Evolutionary conservation across 2,888 invertebrate species (phyloP), one percentile per base, ranked within the genome.

Genomic region (Tetragonisca angustula): DNA sequence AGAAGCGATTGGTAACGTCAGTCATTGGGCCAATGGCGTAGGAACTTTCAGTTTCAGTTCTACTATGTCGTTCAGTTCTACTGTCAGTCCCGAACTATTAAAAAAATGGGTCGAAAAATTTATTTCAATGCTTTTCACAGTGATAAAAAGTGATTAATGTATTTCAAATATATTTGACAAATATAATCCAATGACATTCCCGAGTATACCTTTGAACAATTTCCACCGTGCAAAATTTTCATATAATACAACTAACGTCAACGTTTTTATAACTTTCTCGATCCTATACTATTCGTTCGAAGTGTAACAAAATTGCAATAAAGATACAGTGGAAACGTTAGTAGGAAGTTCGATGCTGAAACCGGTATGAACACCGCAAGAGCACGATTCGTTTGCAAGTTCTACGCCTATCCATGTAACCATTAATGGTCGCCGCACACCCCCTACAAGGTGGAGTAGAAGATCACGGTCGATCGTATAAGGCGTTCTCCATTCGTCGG

Each of bases 371-470:
- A 19, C n/a, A 1, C 52, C 5, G 27, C 27, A 49, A 36, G 52
- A 13, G 4, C 36, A 17, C 2, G 9, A n/a, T 24, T n/a, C 24
- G 36, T n/a, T 56, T 17, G 32, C 13, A 64, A 36, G 59, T 49
- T 24, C 65, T 50, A 65, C 81, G 85, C 78, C 81, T 62, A 83
- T 74, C 72, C 67, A 21, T 6, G 72, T 68, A 15, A 72, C 89
- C 89, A 89, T 92, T 92, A 91, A 92, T 91, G 91, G 91, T 84
- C 76, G 76, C 87, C 76, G 76, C 87, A 88, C 90, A 92, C 88
- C 91, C 90, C 92, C 90, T 91, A 92, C 87, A 92, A 91, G 92
- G 92, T 90, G 89, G 87, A 81, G 80, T 81, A 83, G 88, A 87
- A 89, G 90, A 91, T 90, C 88, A 90, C 76, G 91, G 85, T 87